Evolutionary conservation across 2,113 vertebrate genomes (phyloP), one percentile per base, ranked within the genome.

Genomic region (Callocephalon fimbriatum): DNA sequence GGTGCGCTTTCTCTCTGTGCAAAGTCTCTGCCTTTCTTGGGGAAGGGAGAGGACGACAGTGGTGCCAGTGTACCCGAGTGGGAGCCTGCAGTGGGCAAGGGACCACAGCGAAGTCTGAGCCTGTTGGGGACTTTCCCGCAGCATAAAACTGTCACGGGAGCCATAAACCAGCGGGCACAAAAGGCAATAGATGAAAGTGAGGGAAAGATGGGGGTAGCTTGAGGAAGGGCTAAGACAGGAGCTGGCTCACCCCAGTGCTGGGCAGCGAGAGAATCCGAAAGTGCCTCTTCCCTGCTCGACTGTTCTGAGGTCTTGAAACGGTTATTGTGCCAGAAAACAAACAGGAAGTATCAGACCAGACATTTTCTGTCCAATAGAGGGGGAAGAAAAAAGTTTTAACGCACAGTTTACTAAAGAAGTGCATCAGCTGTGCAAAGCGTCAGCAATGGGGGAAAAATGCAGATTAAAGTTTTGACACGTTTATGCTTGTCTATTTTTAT

Each of bases 161-260:
- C n/a, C 51, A 2, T 13, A 12, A 44, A 25, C 5, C 3, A 0
- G 0, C 0, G 12, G 42, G 29, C 44, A 11, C 27, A 15, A 15
- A 42, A 11, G 75, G 26, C 4, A 0, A 21, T 0, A 35, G 16
- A 0, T 19, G 5, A 6, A 32, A 47, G 18, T 0, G 0, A 13
- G 4, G 20, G 27, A 1, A 23, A 18, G 50, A 2, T 16, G 54
- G 11, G 23, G 12, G 4, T 40, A 31, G 9, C 20, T 0, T 22
- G 58, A 25, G 79, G 40, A 40, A 21, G 31, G 75, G 66, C 7
- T 15, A 2, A 13, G 35, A 50, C 6, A 5, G 54, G 45, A 51
- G 4, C 18, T n/a, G 61, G 22, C 61, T 48, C 9, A 25, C 11
- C 38, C 48, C 63, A 7, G 0, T 0, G 3, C 42, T 20, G 53